phyloP scores from a whole-genome alignment of 2,113 vertebrate species.

The Neotragus pygmaeus region DNA sequence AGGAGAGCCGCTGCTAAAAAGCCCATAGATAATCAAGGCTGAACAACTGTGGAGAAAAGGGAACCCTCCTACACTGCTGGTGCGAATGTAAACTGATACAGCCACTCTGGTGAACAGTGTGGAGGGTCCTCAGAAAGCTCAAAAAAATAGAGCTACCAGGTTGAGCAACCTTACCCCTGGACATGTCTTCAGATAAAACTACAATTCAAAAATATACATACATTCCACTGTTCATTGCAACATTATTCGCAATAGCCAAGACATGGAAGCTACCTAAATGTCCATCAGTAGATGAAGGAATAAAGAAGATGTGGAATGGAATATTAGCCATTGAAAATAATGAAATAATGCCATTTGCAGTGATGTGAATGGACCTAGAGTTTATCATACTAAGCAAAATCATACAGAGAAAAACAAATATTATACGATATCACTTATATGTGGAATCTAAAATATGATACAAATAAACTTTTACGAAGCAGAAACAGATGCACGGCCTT shows the following conservation, averaged over 20 bases:
- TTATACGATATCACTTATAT: not conserved
- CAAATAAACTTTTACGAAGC: not conserved
- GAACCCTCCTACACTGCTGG: not conserved
- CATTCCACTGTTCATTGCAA: not conserved
- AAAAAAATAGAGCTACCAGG: not conserved
- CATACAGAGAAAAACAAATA: not conserved
- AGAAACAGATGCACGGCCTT: not conserved
- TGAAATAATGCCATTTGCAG: not conserved
- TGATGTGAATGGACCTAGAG: not conserved
- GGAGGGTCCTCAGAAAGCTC: not conserved
- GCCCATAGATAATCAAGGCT: not conserved
- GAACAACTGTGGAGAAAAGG: not conserved
- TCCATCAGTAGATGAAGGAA: not conserved
- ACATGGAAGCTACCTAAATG: not conserved
- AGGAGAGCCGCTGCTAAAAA: not conserved
- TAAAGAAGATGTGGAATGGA: not conserved
- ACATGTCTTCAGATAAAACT: not conserved
- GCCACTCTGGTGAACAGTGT: not conserved
- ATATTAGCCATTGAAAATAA: not conserved
- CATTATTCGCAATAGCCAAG: not conserved
- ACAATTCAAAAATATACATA: not conserved
- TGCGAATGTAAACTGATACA: accelerated
- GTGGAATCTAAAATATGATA: not conserved
- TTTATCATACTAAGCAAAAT: not conserved
- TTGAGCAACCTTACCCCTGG: not conserved